Evolutionary conservation across 2,888 invertebrate genomes (phyloP).

Genomic region (Autographa pulchrina): DNA sequence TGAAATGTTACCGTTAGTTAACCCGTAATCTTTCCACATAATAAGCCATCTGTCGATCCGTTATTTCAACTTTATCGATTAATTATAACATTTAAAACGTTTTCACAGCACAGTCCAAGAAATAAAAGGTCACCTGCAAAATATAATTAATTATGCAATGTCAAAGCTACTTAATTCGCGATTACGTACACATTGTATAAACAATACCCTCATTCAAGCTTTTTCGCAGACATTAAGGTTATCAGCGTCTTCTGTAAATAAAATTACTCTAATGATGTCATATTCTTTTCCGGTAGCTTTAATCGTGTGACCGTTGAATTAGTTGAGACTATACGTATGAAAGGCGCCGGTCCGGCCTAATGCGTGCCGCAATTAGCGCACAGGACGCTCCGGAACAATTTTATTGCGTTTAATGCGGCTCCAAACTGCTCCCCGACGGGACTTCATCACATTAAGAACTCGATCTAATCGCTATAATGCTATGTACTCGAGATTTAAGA

Average conservation of each 20-base stretch:
- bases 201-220: constrained; percentile 33
- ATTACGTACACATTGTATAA: constrained; percentile 17
- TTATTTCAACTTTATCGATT: constrained; percentile 22
- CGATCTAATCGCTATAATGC: constrained; percentile 16
- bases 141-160: background rate
- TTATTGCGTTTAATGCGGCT: constrained; percentile 76
- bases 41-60: constrained; percentile 30
- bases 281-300: constrained; percentile 47
- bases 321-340: constrained; percentile 68
- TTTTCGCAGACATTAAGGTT: constrained; percentile 41
- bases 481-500: background rate
- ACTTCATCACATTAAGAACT: constrained; percentile 52
- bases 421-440: constrained; percentile 52
- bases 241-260: constrained; percentile 33
- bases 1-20: constrained; percentile 37
- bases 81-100: background rate
- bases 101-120: background rate
- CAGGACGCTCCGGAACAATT: constrained; percentile 75
- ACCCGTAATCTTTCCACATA: constrained; percentile 20
- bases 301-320: constrained; percentile 66
- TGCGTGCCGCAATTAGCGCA: constrained; percentile 79
- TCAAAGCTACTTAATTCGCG: constrained; percentile 10
- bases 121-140: background rate
- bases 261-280: constrained; percentile 56
- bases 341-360: constrained; percentile 72